Base-by-base conservation (phyloP, 1,140 invertebrate genomes). In the Trachymyrmex septentrionalis region DNA sequence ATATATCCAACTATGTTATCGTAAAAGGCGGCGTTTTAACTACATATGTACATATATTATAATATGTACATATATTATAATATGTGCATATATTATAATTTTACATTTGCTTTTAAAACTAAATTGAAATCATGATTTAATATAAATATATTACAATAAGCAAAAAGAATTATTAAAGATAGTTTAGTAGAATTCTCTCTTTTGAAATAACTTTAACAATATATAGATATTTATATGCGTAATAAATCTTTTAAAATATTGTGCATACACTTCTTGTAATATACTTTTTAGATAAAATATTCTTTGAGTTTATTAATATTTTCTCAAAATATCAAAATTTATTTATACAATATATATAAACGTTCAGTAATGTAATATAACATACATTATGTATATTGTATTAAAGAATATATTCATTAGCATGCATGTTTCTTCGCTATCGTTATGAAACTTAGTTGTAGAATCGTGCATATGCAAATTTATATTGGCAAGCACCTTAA, bases 1-100 rank as follows among this genome's bases (percentile, higher is more conserved):
- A 12, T 44, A 44, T 12, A 44, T 0, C 1, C 38, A 44, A 44
- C 38, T 44, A 44, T 44, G 38, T 44, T 44, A 44, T 27, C 3
- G 2, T 14, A 24, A 5, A 55, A 69, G 1, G 6, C 24, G 6
- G 1, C 48, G 12, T 81, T 55, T 81, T 72, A 67, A 71, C 2
- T 14, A 12, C 12, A 14, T 3, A 3, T 66, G 6, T 63, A 14
- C 16, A 5, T 34, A 50, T 66, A 69, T 80, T 53, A 9, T 12
- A 80, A 55, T 69, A 44, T 66, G 6, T 77, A 4, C 10, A 9
- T 30, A 30, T 30, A 30, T 30, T 27, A 27, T 27, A 27, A 27
- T 66, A 50, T n/a, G n/a, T n/a, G n/a, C n/a, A n/a, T n/a, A n/a
- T 66, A 55, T 80, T 53, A 5, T 12, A 80, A 55, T 69, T 78